Base-by-base conservation (phyloP, 2,888 invertebrate genomes). In the Cremastinae sp. region DNA sequence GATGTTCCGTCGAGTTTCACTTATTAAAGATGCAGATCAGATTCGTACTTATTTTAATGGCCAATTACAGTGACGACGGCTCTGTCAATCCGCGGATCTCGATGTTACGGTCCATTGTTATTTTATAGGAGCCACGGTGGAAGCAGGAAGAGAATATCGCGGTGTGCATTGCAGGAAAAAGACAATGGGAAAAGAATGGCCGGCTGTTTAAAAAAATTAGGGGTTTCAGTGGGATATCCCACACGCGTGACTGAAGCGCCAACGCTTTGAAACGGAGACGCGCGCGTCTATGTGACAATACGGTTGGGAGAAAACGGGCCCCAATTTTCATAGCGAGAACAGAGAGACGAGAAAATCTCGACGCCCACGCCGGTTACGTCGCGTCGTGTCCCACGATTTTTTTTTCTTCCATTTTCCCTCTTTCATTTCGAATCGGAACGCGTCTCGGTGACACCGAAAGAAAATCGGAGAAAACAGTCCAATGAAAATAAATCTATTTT, bases 221-320 rank as follows among this genome's bases (percentile, higher is more conserved):
- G 59, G 73, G 68, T 58, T 73, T 43, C 56, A 69, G 62, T 39
- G 75, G 22, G 66, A 72, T 76, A 73, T 76, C 68, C 68, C 73
- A 73, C 76, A 73, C 76, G 62, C 59, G 22, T 51, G 64, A 59
- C 39, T 64, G 45, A 51, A 35, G 59, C 73, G 76, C 76, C 76
- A 73, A 76, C 76, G 73, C 76, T 61, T 45, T 16, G 39, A 59
- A 59, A 18, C 53, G 35, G 10, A 22, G 43, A 43, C 45, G 35
- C 22, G 47, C 22, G 37, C 55, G 12, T 20, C 51, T 18, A 12
- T 28, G n/a, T n/a, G 16, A 37, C 35, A 28, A 51, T 20, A 41
- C 51, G n/a, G n/a, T 35, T 28, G 51, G 47, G 49, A 47, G 49
- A 35, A 43, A 49, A 37, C 49, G 8, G 51, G 18, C 37, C 73